Conservation (phyloP, 1,140 invertebrate genomes). For the Anoplophora glabripennis region DNA sequence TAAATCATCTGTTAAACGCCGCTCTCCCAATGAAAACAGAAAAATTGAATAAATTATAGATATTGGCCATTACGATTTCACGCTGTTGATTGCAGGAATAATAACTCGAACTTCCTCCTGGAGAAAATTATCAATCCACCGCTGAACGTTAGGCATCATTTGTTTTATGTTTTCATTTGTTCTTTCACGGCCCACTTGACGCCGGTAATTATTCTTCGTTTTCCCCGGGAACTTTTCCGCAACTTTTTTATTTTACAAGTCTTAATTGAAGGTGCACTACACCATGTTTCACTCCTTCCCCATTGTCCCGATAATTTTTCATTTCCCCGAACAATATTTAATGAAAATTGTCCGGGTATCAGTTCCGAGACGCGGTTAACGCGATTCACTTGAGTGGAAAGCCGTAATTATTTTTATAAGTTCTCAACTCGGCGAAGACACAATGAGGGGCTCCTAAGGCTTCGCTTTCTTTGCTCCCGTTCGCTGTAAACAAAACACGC, state of each 20-base stretch:
- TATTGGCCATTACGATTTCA: conserved; percentile 43
- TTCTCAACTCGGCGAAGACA: conserved; percentile 12
- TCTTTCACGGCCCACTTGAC: conserved; percentile 44
- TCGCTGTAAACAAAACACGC: background rate
- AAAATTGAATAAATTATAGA: conserved; percentile 45
- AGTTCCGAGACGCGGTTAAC: conserved; percentile 6
- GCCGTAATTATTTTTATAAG: conserved; percentile 35
- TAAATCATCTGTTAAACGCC: conserved; percentile 18
- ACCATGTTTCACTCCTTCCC: conserved; percentile 29
- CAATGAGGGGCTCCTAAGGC: background rate
- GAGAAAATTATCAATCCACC: conserved; percentile 44
- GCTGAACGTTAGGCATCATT: conserved; percentile 41
- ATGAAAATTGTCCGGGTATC: conserved; percentile 30
- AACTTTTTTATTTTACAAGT: conserved; percentile 15
- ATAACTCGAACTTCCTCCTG: conserved; percentile 35
- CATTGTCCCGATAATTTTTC: conserved; percentile 40
- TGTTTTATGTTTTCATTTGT: conserved; percentile 48
- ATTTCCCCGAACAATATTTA: conserved; percentile 33
- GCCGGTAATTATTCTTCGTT: conserved; percentile 46
- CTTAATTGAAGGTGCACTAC: conserved; percentile 36
- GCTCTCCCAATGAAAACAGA: conserved; percentile 39
- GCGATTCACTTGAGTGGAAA: conserved; percentile 29
- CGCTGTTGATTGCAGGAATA: conserved; percentile 36
- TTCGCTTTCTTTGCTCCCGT: no score
- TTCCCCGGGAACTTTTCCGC: conserved; percentile 25